Evolutionary conservation across 2,888 invertebrate genomes (phyloP).

Genomic region (Campopleginae sp.): DNA sequence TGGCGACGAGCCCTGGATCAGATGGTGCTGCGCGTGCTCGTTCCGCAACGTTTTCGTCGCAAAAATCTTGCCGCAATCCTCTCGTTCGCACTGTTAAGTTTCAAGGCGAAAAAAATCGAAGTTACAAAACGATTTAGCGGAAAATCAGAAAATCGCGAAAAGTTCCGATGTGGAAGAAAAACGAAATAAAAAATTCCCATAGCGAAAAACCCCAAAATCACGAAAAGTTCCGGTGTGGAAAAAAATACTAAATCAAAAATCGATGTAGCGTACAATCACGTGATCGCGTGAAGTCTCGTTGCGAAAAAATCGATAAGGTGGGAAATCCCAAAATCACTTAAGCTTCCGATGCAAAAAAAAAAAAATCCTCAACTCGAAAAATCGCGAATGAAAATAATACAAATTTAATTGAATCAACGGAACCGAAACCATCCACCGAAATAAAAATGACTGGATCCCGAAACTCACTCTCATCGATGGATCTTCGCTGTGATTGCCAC

Average conservation of each 20-base stretch:
- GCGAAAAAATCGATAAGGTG: neutral
- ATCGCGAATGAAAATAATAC: no score
- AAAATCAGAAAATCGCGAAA: neutral
- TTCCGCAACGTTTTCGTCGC: conserved; percentile 83
- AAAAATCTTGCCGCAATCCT: conserved; percentile 83
- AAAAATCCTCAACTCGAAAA: no score
- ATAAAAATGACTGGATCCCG: no score
- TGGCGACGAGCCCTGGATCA: conserved; percentile 83
- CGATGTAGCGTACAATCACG: no score
- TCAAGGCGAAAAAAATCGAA: neutral
- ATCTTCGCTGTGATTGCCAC: conserved; percentile 82
- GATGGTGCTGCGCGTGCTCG: conserved; percentile 84
- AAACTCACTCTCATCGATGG: conserved; percentile 78
- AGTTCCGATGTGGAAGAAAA: neutral
- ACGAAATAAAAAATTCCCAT: no score
- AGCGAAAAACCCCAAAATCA: neutral
- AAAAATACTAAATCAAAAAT: neutral
- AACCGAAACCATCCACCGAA: no score
- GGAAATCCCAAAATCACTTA: neutral
- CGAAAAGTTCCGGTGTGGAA: no score
- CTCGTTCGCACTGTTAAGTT: conserved; percentile 79
- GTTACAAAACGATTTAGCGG: no score
- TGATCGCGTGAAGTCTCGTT: neutral
- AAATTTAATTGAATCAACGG: no score
- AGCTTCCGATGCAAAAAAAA: no score